Base-by-base conservation (phyloP, 2,888 invertebrate species). In the Platerodrilus igneus region DNA sequence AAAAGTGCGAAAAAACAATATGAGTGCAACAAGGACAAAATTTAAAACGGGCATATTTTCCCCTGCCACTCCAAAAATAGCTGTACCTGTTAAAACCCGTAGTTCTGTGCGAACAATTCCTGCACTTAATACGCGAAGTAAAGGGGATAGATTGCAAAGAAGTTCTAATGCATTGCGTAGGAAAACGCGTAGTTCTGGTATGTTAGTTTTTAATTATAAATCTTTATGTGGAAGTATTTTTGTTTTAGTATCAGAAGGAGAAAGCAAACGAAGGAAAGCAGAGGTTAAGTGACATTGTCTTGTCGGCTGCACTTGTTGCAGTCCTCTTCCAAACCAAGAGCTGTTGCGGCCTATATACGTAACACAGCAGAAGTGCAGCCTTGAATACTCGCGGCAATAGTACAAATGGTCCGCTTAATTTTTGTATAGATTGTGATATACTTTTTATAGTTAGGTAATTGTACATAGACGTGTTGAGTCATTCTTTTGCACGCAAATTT, bases 161-260 rank as follows among this genome's bases (percentile, higher is more conserved):
- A 58, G 60, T 14, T 56, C 69, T 14, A 67, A 68, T 27, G 62
- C 66, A 16, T 56, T 68, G 13, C 53, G 69, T 31, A 56, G 83
- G 58, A 83, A 83, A 72, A 83, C 83, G 15, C 72, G 83, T 52
- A 83, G 83, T 72, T 79, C 82, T 51, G 82, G 83, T 83, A 56
- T 42, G 41, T 42, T 15, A 15, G 8, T 19, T 27, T 9, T 26
- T 19, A 17, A 16, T 27, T 28, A 18, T 19, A 13, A 5, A 16
- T 39, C n/a, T 5, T 7, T 27, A n/a, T 6, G 6, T 22, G 8
- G 4, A 5, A 8, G 8, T 34, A 11, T 29, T 38, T 36, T 45
- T 54, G 32, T 40, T 61, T 32, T 49, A 66, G 62, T 68, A 55
- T 60, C 63, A 47, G 68, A 68, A 51, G 63, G 65, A 43, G 68